phyloP scores from a whole-genome alignment of 2,888 invertebrate species.

The Caenorhabditis sp. region DNA sequence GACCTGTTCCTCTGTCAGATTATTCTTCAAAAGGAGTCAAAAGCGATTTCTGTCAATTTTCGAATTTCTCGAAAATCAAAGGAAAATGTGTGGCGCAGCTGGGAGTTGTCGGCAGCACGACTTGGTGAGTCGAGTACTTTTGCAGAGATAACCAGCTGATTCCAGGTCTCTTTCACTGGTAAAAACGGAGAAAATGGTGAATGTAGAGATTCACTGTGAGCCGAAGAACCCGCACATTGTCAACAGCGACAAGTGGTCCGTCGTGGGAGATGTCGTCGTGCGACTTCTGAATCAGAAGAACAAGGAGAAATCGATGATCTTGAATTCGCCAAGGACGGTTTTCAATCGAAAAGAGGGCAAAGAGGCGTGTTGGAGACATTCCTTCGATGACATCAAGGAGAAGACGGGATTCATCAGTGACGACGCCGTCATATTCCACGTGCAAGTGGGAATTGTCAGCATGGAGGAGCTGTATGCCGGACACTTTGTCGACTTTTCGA shows the following conservation, averaged over 20 bases:
- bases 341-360: conserved; percentile 16
- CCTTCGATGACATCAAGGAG: conserved; percentile 12
- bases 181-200: conserved; percentile 1
- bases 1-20: neutral
- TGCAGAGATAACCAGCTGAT: neutral
- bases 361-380: conserved; percentile 9
- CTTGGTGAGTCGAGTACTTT: conserved; percentile 3
- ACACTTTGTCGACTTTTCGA: conserved; percentile 40
- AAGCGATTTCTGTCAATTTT: conserved; percentile 26
- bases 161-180: neutral
- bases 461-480: conserved; percentile 24
- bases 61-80: neutral
- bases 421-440: conserved; percentile 11
- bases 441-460: conserved; percentile 23
- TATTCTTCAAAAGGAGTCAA: conserved; percentile 37
- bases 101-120: conserved; percentile 29
- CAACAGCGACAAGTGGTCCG: conserved; percentile 6
- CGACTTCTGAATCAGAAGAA: conserved; percentile 17
- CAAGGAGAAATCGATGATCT: conserved; percentile 2
- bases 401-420: conserved; percentile 12
- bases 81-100: conserved; percentile 1
- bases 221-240: conserved; percentile 8
- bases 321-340: neutral
- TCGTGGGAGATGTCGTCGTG: conserved; percentile 18
- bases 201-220: conserved; percentile 12